These are phyloP conservation scores for Mallateleia sp. DNA, from an alignment of 2,888 invertebrate genomes.

Conservation along the genomic window DNA sequence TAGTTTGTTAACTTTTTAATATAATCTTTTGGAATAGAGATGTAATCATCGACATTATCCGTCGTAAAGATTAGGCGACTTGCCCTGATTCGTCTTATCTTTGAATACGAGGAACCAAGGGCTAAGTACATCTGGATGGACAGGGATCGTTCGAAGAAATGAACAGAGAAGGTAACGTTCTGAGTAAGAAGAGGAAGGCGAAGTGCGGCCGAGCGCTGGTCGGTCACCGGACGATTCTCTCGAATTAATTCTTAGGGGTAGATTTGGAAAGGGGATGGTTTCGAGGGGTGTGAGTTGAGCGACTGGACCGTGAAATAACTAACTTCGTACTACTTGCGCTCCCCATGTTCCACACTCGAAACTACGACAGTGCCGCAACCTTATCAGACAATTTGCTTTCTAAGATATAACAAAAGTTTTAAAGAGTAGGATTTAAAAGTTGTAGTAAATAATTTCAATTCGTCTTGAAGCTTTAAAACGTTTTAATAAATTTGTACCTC, in stretches of 20 bases:
- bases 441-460: too few relatives aligned
- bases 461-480: too few relatives aligned
- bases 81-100: constrained; percentile 82
- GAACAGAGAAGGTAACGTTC: constrained; percentile 72
- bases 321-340: constrained; percentile 86
- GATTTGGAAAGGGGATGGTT: constrained; percentile 83
- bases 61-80: constrained; percentile 71
- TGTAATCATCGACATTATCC: constrained; percentile 60
- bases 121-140: constrained; percentile 85
- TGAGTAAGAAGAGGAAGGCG: constrained; percentile 72
- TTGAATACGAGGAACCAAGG: constrained; percentile 72
- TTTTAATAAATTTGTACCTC: too few relatives aligned
- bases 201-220: constrained; percentile 84
- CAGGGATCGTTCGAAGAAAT: constrained; percentile 80
- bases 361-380: constrained; percentile 86
- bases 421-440: too few relatives aligned
- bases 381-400: constrained; percentile 70
- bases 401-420: constrained; percentile 23
- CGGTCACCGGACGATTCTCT: constrained; percentile 88
- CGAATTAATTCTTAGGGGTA: constrained; percentile 89
- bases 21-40: constrained; percentile 54
- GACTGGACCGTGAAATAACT: constrained; percentile 90
- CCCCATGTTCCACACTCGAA: constrained; percentile 78
- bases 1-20: too few relatives aligned
- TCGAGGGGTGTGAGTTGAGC: constrained; percentile 87